Percentiles rank a stretch among this genome's conserved stretches.
phyloP scores from a whole-genome alignment of 2,888 invertebrate species.

The Lasioglossum marginatum region DNA sequence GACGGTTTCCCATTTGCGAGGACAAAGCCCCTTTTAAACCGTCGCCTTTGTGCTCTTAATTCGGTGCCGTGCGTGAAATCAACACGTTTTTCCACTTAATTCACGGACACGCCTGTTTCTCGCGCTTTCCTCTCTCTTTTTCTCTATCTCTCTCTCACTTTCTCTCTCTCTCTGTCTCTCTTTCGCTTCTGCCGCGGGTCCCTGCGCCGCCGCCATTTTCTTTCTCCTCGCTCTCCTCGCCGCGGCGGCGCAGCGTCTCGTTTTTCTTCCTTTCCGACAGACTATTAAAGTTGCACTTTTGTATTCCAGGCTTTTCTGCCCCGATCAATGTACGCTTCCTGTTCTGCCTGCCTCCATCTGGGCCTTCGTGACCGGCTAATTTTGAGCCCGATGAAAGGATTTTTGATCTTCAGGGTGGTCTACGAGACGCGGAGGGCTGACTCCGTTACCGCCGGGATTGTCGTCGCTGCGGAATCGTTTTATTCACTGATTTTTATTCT shows the following conservation, averaged over 20 bases:
- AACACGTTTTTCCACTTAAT: slow-evolving; percentile 76
- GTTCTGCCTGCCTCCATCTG: background rate
- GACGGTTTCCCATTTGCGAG: slow-evolving; percentile 71
- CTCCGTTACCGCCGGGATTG: background rate
- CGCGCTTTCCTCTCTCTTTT: slow-evolving; percentile 24
- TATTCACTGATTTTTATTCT: no score
- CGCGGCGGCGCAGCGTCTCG: background rate
- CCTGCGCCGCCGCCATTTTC: background rate
- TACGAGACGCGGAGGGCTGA: background rate
- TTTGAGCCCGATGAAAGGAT: background rate
- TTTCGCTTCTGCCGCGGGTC: background rate
- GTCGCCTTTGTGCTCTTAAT: slow-evolving; percentile 72
- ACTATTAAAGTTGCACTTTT: slow-evolving; percentile 12
- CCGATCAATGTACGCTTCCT: background rate
- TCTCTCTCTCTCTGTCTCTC: slow-evolving; percentile 9
- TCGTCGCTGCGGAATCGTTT: background rate
- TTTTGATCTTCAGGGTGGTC: background rate
- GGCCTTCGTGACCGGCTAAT: background rate
- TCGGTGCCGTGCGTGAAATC: slow-evolving; percentile 75
- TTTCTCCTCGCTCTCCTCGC: background rate
- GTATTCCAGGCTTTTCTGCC: background rate
- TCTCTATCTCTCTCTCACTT: slow-evolving; percentile 1
- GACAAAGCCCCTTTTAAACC: slow-evolving; percentile 75
- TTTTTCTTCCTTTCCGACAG: slow-evolving; percentile 2
- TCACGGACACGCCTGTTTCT: slow-evolving; percentile 68